Percentiles rank a stretch among this genome's conserved stretches.
These are phyloP conservation scores for Drosophila tripunctata DNA, from an alignment of 2,888 invertebrate species.

Conservation along the genomic window DNA sequence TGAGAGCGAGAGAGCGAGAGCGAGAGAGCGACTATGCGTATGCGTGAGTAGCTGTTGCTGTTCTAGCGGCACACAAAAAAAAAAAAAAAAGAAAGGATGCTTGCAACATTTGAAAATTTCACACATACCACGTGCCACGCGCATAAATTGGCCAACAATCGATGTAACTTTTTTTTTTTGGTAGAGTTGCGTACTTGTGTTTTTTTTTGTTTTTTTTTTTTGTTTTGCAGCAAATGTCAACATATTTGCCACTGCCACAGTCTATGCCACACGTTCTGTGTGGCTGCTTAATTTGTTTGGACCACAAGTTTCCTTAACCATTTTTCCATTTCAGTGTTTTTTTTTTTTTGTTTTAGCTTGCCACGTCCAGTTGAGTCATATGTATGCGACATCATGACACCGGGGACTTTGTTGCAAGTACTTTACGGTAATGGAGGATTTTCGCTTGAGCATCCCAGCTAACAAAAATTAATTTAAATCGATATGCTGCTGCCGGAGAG, in stretches of 20 bases:
- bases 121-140: conserved; percentile 80
- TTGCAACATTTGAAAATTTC: conserved; percentile 55
- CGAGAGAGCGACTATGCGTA: conserved; percentile 9
- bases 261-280: conserved; percentile 33
- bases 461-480: conserved; percentile 84
- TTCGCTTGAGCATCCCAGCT: conserved; percentile 84
- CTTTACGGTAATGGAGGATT: conserved; percentile 84
- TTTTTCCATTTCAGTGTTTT: conserved; percentile 27
- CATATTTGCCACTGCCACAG: conserved; percentile 66
- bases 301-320: conserved; percentile 19
- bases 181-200: too few relatives aligned
- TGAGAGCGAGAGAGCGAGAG: conserved; percentile 1
- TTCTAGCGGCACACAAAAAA: background rate
- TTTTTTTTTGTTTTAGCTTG: conserved; percentile 28
- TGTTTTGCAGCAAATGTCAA: conserved; percentile 70
- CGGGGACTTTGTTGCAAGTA: conserved; percentile 82
- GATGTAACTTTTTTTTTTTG: conserved; percentile 79
- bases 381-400: conserved; percentile 76
- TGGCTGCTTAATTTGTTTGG: conserved; percentile 81
- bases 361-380: conserved; percentile 60
- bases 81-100: conserved; percentile 24
- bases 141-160: conserved; percentile 80
- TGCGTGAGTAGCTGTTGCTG: conserved; percentile 58
- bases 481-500: conserved; percentile 78
- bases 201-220: too few relatives aligned